Percentiles rank a stretch among this genome's conserved stretches.
These are phyloP conservation scores for Dione vanillae DNA, from an alignment of 2,888 invertebrate species.

Conservation along the genomic window DNA sequence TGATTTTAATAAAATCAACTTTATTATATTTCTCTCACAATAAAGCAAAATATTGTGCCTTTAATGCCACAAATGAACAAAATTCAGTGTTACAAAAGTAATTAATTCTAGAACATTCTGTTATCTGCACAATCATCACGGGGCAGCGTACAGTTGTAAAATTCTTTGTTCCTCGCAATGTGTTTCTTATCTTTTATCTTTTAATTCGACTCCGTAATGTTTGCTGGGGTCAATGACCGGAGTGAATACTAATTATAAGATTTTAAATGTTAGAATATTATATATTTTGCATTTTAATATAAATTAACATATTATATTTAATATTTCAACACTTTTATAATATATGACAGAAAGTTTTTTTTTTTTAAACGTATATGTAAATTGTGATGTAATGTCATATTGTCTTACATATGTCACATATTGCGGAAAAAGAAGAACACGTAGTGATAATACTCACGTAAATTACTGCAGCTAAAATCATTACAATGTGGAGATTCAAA, in stretches of 20 bases:
- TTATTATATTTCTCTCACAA: background rate
- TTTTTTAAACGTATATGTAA: too few species aligned
- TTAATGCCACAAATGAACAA: background rate
- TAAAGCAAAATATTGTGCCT: background rate
- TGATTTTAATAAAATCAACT: too few species aligned
- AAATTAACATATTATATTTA: background rate
- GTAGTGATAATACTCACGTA: too few species aligned
- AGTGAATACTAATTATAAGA: constrained; percentile 18
- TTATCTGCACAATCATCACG: background rate
- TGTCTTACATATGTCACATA: too few species aligned
- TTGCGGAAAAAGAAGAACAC: too few species aligned
- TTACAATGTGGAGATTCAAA: too few species aligned
- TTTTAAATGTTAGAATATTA: background rate
- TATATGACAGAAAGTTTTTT: too few species aligned
- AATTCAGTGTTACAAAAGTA: background rate
- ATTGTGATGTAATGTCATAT: too few species aligned
- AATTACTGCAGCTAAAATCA: too few species aligned
- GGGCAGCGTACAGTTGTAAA: background rate
- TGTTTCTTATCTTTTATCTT: constrained; percentile 23
- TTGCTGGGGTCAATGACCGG: constrained; percentile 10
- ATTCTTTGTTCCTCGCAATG: constrained; percentile 20
- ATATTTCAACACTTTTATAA: too few species aligned
- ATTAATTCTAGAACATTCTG: constrained; percentile 15
- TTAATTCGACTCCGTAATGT: constrained; percentile 15
- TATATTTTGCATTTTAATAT: background rate